phyloP scores from a whole-genome alignment of 2,113 vertebrate genomes.

The Oostethus manadensis region DNA sequence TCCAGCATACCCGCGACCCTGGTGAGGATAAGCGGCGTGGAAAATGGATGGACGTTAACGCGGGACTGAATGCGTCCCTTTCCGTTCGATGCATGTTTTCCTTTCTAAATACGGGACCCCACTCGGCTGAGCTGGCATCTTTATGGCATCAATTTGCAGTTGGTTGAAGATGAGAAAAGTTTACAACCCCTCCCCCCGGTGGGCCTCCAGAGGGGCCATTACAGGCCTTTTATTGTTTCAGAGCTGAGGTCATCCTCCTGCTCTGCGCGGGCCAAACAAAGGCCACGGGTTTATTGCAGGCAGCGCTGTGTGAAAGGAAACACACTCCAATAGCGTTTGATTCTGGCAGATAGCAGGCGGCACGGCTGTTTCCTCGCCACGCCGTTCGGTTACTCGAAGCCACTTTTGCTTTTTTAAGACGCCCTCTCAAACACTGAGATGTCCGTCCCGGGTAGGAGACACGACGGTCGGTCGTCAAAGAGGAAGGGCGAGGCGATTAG shows the following conservation, averaged over 20 bases:
- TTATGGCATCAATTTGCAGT: conserved; percentile 24
- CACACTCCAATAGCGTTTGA: conserved; percentile 87
- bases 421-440: conserved; percentile 23
- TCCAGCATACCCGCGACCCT: no score
- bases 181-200: conserved; percentile 67
- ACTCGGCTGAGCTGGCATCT: conserved; percentile 4
- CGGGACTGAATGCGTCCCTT: no score
- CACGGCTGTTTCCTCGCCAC: conserved; percentile 42
- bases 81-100: no score
- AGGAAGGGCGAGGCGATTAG: neutral
- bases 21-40: no score
- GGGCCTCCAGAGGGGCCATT: conserved; percentile 90
- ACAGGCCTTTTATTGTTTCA: conserved; percentile 96
- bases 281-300: conserved; percentile 91
- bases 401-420: conserved; percentile 8
- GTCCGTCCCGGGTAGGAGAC: conserved; percentile 36
- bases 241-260: conserved; percentile 98
- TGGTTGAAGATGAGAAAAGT: conserved; percentile 84
- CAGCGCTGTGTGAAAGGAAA: conserved; percentile 97
- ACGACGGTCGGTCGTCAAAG: conserved; percentile 19
- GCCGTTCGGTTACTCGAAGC: neutral
- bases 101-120: no score
- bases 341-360: conserved; percentile 65
- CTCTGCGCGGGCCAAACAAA: conserved; percentile 88
- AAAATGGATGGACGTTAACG: no score